phyloP scores from a whole-genome alignment of 1,140 invertebrate genomes.

The Aphelenchoides besseyi region DNA sequence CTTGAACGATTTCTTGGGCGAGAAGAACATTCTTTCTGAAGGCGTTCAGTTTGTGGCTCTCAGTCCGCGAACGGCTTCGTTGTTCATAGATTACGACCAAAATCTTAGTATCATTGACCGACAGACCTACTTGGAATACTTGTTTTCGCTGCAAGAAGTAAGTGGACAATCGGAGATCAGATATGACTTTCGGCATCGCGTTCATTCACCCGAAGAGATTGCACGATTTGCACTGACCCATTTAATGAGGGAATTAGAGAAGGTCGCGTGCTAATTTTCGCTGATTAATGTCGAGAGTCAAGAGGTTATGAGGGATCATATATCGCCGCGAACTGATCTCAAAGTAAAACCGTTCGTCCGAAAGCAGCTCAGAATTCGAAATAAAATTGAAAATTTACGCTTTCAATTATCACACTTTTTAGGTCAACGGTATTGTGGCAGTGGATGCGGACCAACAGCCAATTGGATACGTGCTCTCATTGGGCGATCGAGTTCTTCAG shows the following conservation, averaged over 20 bases:
- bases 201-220: conserved; percentile 9
- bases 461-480: conserved; percentile 36
- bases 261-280: not conserved
- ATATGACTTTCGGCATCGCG: conserved; percentile 1
- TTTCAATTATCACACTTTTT: not conserved
- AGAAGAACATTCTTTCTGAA: conserved; percentile 18
- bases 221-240: not conserved
- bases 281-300: not conserved
- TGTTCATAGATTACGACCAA: conserved; percentile 34
- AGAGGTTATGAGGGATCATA: no score
- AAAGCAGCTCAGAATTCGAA: no score
- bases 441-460: conserved; percentile 40
- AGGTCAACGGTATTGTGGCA: conserved; percentile 37
- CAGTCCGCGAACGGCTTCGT: conserved; percentile 5
- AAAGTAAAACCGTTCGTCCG: no score
- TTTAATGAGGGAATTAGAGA: not conserved
- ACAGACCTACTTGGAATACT: conserved; percentile 39
- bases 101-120: conserved; percentile 26
- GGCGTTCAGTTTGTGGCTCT: conserved; percentile 2
- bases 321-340: no score
- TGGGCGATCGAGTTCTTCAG: conserved; percentile 31
- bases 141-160: conserved; percentile 35
- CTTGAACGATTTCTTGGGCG: conserved; percentile 1
- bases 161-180: conserved; percentile 20
- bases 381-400: not conserved